Evolutionary conservation across 2,113 vertebrate genomes (phyloP), one percentile per base, ranked within the genome.

Genomic region (Trachemys scripta): DNA sequence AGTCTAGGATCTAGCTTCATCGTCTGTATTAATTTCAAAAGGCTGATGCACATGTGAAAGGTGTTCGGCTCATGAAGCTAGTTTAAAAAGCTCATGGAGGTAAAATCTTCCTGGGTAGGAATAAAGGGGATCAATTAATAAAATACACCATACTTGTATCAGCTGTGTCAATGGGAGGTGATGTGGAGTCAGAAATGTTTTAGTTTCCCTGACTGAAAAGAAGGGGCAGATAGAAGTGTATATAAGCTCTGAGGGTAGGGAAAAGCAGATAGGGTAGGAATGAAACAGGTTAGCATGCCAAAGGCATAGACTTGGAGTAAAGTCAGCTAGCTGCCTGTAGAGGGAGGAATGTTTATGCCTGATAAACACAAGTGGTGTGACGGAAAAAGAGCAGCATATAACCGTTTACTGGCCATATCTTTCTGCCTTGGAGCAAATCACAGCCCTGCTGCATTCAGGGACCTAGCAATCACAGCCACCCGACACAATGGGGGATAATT

Each of bases 1-100:
- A 85, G 93, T 79, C 59, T 87, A 59, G 54, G 91, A 92, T 90
- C 47, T 87, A 0, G 0, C 35, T 87, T 86, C 83, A 86, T 54
- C 79, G 0, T 0, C 54, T 80, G 88, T 57, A 87, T 84, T 90
- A 27, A 85, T 90, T 92, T 82, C 82, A 19, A 3, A 69, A 87
- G 94, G 88, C 82, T 45, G 47, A 96, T 96, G 96, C 91, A 95
- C 88, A 88, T 80, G 90, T 92, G 38, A 94, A 96, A 93, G 47
- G 72, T 92, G 76, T 82, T 93, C 84, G 87, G 85, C 47, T 89
- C 79, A 85, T 50, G 31, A 90, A 93, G 92, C 3, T 5, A 65
- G 65, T 45, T 95, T 85, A 86, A 90, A 95, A 93, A 75, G 45
- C 57, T 97, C 90, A 85, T 1, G 16, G 80, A 92, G 62, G 62